Percentiles rank a stretch among this genome's conserved stretches.
Conservation (phyloP, 1,140 invertebrate genomes). For the Schlechtendalia chinensis region DNA sequence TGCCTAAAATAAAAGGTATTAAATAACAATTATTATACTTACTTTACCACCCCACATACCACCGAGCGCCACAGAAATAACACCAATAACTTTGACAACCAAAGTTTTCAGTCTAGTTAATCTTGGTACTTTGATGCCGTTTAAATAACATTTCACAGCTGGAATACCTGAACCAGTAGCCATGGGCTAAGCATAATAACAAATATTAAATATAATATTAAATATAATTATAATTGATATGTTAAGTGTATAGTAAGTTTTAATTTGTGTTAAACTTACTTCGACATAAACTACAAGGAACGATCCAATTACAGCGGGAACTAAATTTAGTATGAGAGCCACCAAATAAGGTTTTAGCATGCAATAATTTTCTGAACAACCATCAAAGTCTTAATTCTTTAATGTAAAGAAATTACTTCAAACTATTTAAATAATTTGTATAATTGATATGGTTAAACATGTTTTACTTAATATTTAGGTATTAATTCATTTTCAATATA, state of each 20-base stretch:
- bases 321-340: slow-evolving; percentile 77
- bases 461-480: no score
- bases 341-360: slow-evolving; percentile 71
- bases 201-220: slow-evolving; percentile 37
- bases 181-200: slow-evolving; percentile 67
- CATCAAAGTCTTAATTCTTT: slow-evolving; percentile 65
- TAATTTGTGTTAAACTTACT: slow-evolving; percentile 58
- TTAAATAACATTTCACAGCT: slow-evolving; percentile 98
- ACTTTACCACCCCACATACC: slow-evolving; percentile 96
- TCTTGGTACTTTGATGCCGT: slow-evolving; percentile 92
- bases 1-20: no score
- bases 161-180: slow-evolving; percentile 97
- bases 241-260: not conserved
- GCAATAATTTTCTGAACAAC: slow-evolving; percentile 69
- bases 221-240: slow-evolving; percentile 19
- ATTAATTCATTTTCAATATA: no score
- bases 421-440: no score
- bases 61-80: slow-evolving; percentile 89
- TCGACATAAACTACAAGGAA: slow-evolving; percentile 82
- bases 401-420: slow-evolving; percentile 4
- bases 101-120: slow-evolving; percentile 93
- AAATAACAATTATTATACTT: slow-evolving; percentile 51
- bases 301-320: slow-evolving; percentile 78
- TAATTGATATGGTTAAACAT: no score
- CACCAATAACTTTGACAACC: slow-evolving; percentile 88